Base-by-base conservation (phyloP, 2,888 invertebrate genomes). In the Scaptomyza caliginosa region DNA sequence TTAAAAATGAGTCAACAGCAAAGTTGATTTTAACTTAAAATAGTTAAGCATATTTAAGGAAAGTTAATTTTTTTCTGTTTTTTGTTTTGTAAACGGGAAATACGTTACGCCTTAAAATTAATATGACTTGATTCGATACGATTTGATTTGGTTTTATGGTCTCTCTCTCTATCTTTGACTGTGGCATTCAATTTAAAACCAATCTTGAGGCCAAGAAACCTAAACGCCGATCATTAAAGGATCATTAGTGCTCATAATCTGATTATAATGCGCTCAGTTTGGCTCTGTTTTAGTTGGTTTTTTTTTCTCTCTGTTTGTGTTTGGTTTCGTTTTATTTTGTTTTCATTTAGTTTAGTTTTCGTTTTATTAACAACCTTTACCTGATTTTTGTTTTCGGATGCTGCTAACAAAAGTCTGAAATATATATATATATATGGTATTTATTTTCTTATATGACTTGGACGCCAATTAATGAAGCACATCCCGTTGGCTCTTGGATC, bases 181-280 rank as follows among this genome's bases (percentile, higher is more conserved):
- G 38, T 51, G 57, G 46, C 68, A 78, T 79, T 79, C 77, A 78
- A 78, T 78, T 78, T 78, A 83, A 78, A 78, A 83, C 77, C 81
- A 78, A 78, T 85, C 67, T 86, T 38, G 40, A 13, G 50, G 42
- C 48, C 39, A 6, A 13, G 30, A 60, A 68, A 84, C 65, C 83
- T 90, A 90, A 90, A 90, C 90, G 91, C 74, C 86, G 88, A 87
- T 90, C 90, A 90, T 90, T 90, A 90, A 89, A 90, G 89, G 90
- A 89, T 89, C 90, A 89, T 90, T 90, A 90, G 89, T 85, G 84
- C 65, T 83, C 90, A 89, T 90, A 90, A 90, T 91, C 90, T 89
- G 90, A 91, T 91, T 90, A 90, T 90, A 90, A 90, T 91, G 89
- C 88, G 78, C 82, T 77, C 83, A 74, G 77, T 82, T 76, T 85